A percentile compares a stretch with the other conserved stretches of the same genome.
These are phyloP conservation scores for Galerucella pusilla DNA, from an alignment of 2,888 invertebrate genomes.

Conservation along the genomic window DNA sequence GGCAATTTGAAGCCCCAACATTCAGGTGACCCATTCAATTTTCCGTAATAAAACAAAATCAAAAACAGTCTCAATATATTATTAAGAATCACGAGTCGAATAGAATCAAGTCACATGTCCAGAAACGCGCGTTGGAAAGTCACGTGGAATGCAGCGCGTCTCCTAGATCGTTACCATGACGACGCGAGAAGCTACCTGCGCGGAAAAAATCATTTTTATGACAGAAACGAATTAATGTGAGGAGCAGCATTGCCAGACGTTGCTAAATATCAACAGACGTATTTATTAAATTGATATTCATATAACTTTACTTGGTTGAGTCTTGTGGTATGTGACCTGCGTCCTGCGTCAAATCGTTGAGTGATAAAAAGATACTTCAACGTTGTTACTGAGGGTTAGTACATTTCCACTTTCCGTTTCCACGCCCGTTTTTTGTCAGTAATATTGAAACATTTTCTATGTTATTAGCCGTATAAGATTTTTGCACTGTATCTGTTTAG, in stretches of 20 bases:
- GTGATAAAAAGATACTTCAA: too few relatives aligned
- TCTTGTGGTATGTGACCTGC: too few relatives aligned
- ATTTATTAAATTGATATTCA: too few relatives aligned
- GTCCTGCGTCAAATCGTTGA: too few relatives aligned
- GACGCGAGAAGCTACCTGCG: constrained; percentile 38
- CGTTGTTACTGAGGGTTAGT: too few relatives aligned
- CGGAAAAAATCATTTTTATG: background rate
- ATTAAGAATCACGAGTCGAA: constrained; percentile 21
- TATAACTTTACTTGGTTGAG: too few relatives aligned
- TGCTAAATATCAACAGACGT: background rate
- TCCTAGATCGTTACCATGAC: constrained; percentile 48
- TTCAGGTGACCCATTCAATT: constrained; percentile 27
- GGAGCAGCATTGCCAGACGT: background rate
- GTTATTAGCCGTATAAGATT: too few relatives aligned
- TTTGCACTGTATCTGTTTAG: too few relatives aligned
- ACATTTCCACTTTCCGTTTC: too few relatives aligned
- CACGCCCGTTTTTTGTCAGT: too few relatives aligned
- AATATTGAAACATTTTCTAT: too few relatives aligned
- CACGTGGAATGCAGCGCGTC: constrained; percentile 51
- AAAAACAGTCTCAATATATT: background rate
- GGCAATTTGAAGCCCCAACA: background rate
- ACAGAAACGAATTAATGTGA: background rate
- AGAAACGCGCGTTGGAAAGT: constrained; percentile 49
- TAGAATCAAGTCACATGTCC: constrained; percentile 49
- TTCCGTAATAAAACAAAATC: constrained; percentile 19